phyloP scores from a whole-genome alignment of 2,113 vertebrate species.

The Axis porcinus region DNA sequence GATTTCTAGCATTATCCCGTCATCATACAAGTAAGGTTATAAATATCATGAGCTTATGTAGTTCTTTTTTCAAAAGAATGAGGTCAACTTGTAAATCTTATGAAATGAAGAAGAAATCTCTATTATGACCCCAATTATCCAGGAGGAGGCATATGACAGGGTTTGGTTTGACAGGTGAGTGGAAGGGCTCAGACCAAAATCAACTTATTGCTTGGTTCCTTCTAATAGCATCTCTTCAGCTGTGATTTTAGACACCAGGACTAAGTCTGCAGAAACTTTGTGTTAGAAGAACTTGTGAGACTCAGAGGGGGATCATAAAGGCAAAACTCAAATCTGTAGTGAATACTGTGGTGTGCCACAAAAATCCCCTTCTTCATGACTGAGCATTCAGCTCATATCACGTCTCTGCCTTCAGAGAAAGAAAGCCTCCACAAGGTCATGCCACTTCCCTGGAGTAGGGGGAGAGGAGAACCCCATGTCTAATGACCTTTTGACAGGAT shows the following conservation, averaged over 20 bases:
- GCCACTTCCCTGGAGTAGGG: not conserved
- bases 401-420: not conserved
- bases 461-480: not conserved
- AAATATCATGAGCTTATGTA: not conserved
- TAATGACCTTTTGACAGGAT: not conserved
- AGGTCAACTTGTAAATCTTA: not conserved
- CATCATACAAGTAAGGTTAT: not conserved
- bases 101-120: not conserved
- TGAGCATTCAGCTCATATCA: not conserved
- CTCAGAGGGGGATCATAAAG: not conserved
- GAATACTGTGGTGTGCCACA: not conserved
- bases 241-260: not conserved
- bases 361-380: not conserved
- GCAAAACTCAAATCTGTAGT: not conserved
- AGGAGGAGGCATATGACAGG: not conserved
- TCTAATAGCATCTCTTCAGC: not conserved
- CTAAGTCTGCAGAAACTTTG: not conserved
- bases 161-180: not conserved
- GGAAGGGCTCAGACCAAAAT: not conserved
- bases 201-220: not conserved
- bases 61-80: not conserved
- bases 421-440: not conserved
- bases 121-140: not conserved
- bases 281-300: not conserved
- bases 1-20: not conserved